Conservation (phyloP, 2,797 vertebrate genomes). For the Tapera naevia region DNA sequence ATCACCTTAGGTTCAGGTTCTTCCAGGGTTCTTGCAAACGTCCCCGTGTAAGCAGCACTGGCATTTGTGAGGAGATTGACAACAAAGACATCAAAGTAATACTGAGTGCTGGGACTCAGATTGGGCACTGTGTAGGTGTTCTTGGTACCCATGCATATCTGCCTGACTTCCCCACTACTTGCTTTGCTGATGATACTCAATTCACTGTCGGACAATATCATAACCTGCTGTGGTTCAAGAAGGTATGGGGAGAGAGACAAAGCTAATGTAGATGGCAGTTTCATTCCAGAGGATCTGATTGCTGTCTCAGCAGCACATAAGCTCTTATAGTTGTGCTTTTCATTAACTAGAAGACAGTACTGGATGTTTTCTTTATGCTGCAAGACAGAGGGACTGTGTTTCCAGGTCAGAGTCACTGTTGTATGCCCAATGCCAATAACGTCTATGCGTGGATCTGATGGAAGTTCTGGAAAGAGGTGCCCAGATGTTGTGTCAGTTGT, state of each 20-base stretch:
- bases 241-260: conserved; percentile 58
- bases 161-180: conserved; percentile 73
- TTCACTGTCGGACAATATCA: conserved; percentile 55
- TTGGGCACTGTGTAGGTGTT: conserved; percentile 85
- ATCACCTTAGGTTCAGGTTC: conserved; percentile 78
- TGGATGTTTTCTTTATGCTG: conserved; percentile 73
- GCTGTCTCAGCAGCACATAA: conserved; percentile 83
- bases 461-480: conserved; percentile 82
- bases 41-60: conserved; percentile 83
- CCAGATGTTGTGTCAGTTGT: conserved; percentile 76
- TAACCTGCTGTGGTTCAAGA: conserved; percentile 53
- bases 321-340: conserved; percentile 84
- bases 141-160: conserved; percentile 82
- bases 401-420: conserved; percentile 89
- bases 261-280: background rate
- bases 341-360: conserved; percentile 87
- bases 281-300: conserved; percentile 50
- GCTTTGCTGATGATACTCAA: conserved; percentile 63
- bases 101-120: conserved; percentile 83
- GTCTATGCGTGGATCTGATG: conserved; percentile 82
- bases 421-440: conserved; percentile 82
- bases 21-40: conserved; percentile 82
- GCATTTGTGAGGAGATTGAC: conserved; percentile 84
- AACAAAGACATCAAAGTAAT: conserved; percentile 90
- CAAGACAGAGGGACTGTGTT: conserved; percentile 80